Evolutionary conservation across 64 coral and sea anemone species (phyloP).

Genomic region (Acropora yongei): DNA sequence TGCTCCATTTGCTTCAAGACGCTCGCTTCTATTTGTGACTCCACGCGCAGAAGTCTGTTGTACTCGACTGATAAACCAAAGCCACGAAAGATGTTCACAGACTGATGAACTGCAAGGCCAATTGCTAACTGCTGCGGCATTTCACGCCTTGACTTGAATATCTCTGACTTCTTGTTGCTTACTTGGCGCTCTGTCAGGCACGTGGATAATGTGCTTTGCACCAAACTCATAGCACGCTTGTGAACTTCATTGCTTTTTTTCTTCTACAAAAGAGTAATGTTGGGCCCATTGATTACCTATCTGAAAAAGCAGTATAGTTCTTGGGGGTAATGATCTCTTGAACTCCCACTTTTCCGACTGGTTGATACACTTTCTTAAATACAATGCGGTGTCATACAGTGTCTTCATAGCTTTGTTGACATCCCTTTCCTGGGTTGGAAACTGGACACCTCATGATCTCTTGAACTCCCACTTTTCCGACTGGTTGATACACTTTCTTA

Average conservation of each 20-base stretch:
- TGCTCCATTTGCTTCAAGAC: constrained; percentile 11
- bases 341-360: constrained; percentile 41
- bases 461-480: constrained; percentile 40
- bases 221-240: constrained; percentile 55
- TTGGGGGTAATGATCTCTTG: constrained; percentile 32
- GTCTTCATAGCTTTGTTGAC: constrained; percentile 40
- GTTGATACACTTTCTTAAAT: constrained; percentile 63
- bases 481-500: constrained; percentile 65
- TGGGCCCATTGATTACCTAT: constrained; percentile 69
- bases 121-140: constrained; percentile 61
- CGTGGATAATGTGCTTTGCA: constrained; percentile 56
- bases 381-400: constrained; percentile 36
- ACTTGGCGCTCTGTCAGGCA: constrained; percentile 56
- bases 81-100: constrained; percentile 52
- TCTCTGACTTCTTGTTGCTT: constrained; percentile 66
- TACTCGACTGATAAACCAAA: constrained; percentile 73
- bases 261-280: constrained; percentile 26
- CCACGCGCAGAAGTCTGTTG: constrained; percentile 51
- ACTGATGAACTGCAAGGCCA: constrained; percentile 66
- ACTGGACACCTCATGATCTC: constrained; percentile 52
- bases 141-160: constrained; percentile 51
- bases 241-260: constrained; percentile 58
- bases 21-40: constrained; percentile 54
- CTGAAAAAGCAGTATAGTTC: constrained; percentile 66
- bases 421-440: constrained; percentile 15